Evolutionary conservation across 2,797 vertebrate genomes (phyloP), one percentile per base, ranked within the genome.

Genomic region (Melanotaenia pygmaea): DNA sequence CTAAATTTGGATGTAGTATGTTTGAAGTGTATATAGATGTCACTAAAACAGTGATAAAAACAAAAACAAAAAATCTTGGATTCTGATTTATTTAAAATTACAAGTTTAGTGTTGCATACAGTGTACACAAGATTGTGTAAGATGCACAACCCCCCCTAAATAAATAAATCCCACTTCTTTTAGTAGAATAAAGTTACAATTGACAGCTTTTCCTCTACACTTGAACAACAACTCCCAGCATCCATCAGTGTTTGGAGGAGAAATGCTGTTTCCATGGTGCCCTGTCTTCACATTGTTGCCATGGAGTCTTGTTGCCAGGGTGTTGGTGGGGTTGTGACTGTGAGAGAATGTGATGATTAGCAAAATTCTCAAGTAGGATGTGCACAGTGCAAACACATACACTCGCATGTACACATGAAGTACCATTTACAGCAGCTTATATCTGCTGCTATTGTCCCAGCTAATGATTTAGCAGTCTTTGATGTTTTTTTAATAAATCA

Each of bases 301-400:
- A 79, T 79, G 84, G 84, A 88, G 75, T 82, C 74, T 81, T 84
- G 88, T 91, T 92, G 88, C 90, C 81, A 87, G 76, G 86, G 76
- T 79, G 76, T 71, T 26, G 45, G 63, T 76, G 67, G 62, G 78
- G 79, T 62, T 89, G 80, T 72, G 85, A 88, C 84, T 91, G 89
- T 92, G 83, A 86, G 89, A 88, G 88, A 91, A 89, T 80, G 76
- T 80, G 80, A 87, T 92, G 88, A 92, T 93, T 92, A 93, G 82
- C 87, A 74, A 73, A 86, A 74, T 89, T 82, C 72, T 89, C 51
- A 79, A 86, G 87, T 86, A 84, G 82, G 86, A 90, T 88, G 89
- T 90, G 60, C 64, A 70, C 77, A 59, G 37, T 67, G 59, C 38
- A 54, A 59, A 75, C 64, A 60, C 37, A 24, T 38, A 59, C 26